phyloP scores from a whole-genome alignment of 2,797 vertebrate genomes.

The Perdix hodgsoniae region DNA sequence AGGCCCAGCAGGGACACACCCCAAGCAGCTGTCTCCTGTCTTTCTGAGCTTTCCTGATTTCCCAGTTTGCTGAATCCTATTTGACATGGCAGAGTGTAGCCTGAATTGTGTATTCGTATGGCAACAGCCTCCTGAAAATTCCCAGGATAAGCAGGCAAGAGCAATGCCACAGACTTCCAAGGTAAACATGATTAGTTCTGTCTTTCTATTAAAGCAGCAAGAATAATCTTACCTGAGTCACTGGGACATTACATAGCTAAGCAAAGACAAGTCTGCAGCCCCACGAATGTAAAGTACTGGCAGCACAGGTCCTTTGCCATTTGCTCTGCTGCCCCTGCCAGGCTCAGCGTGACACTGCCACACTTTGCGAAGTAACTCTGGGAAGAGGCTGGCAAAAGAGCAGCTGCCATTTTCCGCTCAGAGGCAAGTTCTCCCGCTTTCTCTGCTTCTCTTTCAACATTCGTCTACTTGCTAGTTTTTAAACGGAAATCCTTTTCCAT shows the following conservation, averaged over 20 bases:
- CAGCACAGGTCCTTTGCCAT: background rate
- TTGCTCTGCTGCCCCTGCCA: constrained; percentile 24
- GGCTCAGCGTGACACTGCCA: constrained; percentile 21
- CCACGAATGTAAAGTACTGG: background rate
- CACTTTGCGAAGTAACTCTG: background rate
- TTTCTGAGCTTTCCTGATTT: constrained; percentile 22
- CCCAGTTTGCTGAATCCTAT: background rate
- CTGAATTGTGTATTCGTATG: background rate
- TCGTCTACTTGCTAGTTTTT: background rate
- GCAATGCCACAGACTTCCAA: background rate
- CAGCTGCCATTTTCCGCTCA: constrained; percentile 52
- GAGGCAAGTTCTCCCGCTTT: background rate
- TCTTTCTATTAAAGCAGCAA: background rate
- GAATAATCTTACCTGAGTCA: constrained; percentile 1
- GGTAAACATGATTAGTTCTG: background rate
- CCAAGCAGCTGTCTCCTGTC: constrained; percentile 13
- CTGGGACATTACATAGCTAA: background rate
- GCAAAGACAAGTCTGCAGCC: background rate
- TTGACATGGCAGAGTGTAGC: background rate
- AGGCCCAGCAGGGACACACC: constrained; percentile 13
- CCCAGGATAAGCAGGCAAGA: background rate
- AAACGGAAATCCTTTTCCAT: constrained; percentile 8
- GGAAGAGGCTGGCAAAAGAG: constrained; percentile 25
- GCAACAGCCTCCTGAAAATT: background rate
- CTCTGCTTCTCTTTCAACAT: constrained; percentile 1